Evolutionary conservation across 2,113 vertebrate genomes (phyloP).

Genomic region (Notiomystis cincta): DNA sequence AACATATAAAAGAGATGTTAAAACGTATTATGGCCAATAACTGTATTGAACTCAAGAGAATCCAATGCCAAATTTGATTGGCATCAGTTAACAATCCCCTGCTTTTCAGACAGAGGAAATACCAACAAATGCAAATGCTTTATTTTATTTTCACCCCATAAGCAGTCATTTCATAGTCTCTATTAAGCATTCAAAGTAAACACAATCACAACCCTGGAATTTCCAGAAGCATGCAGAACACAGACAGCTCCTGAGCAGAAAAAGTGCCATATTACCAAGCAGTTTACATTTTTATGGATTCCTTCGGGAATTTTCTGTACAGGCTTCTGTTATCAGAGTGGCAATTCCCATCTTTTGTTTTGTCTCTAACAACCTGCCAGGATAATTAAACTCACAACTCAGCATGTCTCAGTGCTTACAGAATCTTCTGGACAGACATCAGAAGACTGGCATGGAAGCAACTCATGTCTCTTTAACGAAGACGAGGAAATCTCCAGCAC

Average conservation of each 20-base stretch:
- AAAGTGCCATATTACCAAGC: neutral
- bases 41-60: neutral
- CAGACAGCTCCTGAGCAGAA: neutral
- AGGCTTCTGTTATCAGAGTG: neutral
- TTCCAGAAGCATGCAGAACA: neutral
- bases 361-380: constrained; percentile 34
- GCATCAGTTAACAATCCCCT: neutral
- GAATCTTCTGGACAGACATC: constrained; percentile 50
- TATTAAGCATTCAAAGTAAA: constrained; percentile 14
- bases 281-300: neutral
- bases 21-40: neutral
- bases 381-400: constrained; percentile 40
- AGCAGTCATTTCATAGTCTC: neutral
- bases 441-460: constrained; percentile 39
- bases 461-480: neutral
- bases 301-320: neutral
- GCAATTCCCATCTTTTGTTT: constrained; percentile 40
- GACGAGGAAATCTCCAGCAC: constrained; percentile 22
- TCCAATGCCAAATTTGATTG: neutral
- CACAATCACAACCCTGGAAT: neutral
- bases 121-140: neutral
- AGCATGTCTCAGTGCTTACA: neutral
- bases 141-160: neutral
- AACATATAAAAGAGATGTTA: neutral
- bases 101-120: neutral